Base-by-base conservation (phyloP, 2,888 invertebrate genomes). In the Eristalinus sepulchralis region DNA sequence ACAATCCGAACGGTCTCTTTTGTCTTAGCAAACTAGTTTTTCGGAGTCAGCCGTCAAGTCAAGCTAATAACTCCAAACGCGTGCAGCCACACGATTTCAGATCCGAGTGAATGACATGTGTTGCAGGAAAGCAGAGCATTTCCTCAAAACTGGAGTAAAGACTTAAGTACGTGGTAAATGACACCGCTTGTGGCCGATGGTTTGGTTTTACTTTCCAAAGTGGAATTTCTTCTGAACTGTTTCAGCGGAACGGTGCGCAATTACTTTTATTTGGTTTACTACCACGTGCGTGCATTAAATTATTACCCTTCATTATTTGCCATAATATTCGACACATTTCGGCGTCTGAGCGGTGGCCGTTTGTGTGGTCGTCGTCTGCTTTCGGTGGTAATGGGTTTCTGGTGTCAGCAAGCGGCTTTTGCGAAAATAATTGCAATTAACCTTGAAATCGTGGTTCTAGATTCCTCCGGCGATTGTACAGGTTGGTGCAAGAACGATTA, bases 171-270 rank as follows among this genome's bases (percentile, higher is more conserved):
- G 83, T 83, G 83, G 17, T 83, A 70, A 75, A 22, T 59, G 64
- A 70, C 55, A 68, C 57, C 24, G 60, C 63, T 79, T 39, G 53
- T 72, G 55, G 27, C 27, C 27, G 27, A 27, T 8, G 0, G 3
- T 57, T 36, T 36, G 64, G 55, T 83, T 83, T 83, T 83, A 79
- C 83, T 83, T 83, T 83, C 83, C 75, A 83, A 79, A 79, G n/a
- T 39, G 78, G 83, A 79, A 73, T 75, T 78, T 79, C 36, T 73
- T 83, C 63, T 57, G 33, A 34, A 76, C 31, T 47, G 39, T 57
- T 79, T 79, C 59, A 66, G 59, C 53, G 20, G 59, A 31, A 36
- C 3, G 36, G 39, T 34, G 47, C 5, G 47, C 72, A 72, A 79
- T 79, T 79, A 55, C 22, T 34, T n/a, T 33, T 39, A 47, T 17